Conservation (phyloP, 2,797 vertebrate species). For the Australoheros facetus region DNA sequence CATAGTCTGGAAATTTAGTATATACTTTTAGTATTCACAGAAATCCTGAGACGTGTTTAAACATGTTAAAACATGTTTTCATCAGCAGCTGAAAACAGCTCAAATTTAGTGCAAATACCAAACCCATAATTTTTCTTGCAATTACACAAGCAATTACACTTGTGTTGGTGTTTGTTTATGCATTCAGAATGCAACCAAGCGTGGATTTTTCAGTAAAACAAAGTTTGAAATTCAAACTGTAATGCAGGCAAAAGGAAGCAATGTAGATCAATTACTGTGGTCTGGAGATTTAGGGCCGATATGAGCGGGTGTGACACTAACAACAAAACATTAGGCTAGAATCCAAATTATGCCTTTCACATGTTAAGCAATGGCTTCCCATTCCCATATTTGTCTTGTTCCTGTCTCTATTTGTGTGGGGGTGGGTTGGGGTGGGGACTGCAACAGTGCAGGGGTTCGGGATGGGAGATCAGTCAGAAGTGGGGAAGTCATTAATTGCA, state of each 20-base stretch:
- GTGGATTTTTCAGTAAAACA: slow-evolving; percentile 65
- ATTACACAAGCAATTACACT: slow-evolving; percentile 64
- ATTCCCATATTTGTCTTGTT: slow-evolving; percentile 73
- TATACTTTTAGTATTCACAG: slow-evolving; percentile 1
- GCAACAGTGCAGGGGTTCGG: slow-evolving; percentile 48
- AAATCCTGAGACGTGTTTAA: slow-evolving; percentile 2
- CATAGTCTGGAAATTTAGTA: background rate
- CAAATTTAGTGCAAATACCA: slow-evolving; percentile 19
- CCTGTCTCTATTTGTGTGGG: slow-evolving; percentile 49
- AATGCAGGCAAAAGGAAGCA: background rate
- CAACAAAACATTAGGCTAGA: slow-evolving; percentile 59
- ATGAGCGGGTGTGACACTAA: slow-evolving; percentile 25
- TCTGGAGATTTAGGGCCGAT: slow-evolving; percentile 21
- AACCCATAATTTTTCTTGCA: slow-evolving; percentile 53
- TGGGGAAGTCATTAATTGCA: slow-evolving; percentile 79
- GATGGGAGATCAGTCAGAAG: slow-evolving; percentile 75
- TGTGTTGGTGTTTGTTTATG: slow-evolving; percentile 16
- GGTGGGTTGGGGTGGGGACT: slow-evolving; percentile 16
- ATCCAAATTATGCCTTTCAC: slow-evolving; percentile 55
- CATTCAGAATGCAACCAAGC: slow-evolving; percentile 48
- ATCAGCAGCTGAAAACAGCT: slow-evolving; percentile 12
- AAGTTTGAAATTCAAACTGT: slow-evolving; percentile 43
- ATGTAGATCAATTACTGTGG: slow-evolving; percentile 21
- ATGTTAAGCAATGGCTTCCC: slow-evolving; percentile 79
- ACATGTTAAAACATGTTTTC: background rate